Evolutionary conservation across 1,140 invertebrate genomes (phyloP), one percentile per base, ranked within the genome.

Genomic region (Penaeus chinensis): DNA sequence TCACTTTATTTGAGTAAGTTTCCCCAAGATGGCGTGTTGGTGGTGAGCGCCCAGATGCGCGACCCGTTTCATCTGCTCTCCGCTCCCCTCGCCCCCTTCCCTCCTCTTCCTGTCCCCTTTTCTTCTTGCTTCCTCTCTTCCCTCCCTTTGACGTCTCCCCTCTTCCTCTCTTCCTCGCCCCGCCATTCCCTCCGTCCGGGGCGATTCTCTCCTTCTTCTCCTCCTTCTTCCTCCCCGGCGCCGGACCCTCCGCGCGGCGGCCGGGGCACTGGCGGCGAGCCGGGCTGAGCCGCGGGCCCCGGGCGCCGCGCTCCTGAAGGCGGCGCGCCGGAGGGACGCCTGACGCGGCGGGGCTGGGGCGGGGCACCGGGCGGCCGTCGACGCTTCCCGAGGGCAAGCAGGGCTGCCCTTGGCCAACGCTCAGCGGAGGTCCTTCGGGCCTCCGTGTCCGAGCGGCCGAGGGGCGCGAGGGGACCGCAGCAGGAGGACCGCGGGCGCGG

Each of bases 1-100:
- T 85, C 84, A 85, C 77, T 85, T 85, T 85, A 85, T 79, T 85
- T 78, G 84, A 85, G 84, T 85, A 85, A 77, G 69, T 74, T 85
- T 85, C 65, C 71, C 84, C 84, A 85, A 77, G 84, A 79, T 85
- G 84, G 47, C n/a, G 69, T 37, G 69, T 24, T 24, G 13, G 18
- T 63, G 77, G 85, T 27, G 77, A 24, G 61, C 65, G 27, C 54
- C 66, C 79, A 42, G 47, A 32, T 20, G 47, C 60, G 71, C 47
- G 78, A 60, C 66, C 16, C 42, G 42, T 37, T n/a, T 60, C 32
- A 42, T 32, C 66, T 20, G 18, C 19, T n/a, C 82, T 61, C 18
- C 82, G 32, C 74, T 62, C 82, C 24, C 47, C 82, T 62, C 47
- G 80, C 62, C 63, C 61, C n/a, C 32, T 71, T 16, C 66, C 22